Evolutionary conservation across 2,797 vertebrate species (phyloP).

Genomic region (Epinephelus awoara): DNA sequence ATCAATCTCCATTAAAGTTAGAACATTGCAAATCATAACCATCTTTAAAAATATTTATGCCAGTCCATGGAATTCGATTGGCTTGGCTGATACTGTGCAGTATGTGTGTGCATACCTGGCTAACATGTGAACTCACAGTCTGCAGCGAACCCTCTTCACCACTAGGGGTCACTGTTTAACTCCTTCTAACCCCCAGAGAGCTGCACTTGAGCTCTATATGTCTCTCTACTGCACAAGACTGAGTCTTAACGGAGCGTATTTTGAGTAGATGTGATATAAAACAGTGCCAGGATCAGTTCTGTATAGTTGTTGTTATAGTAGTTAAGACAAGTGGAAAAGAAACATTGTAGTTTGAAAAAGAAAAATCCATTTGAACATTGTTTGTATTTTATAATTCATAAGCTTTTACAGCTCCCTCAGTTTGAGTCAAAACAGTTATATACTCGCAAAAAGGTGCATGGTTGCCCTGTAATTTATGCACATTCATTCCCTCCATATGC

Average conservation of each 20-base stretch:
- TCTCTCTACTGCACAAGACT: slow-evolving; percentile 7
- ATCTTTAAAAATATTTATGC: slow-evolving; percentile 56
- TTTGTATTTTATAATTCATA: neutral
- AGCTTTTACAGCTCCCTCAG: neutral
- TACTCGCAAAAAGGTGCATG: neutral
- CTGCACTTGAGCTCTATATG: slow-evolving; percentile 5
- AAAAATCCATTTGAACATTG: neutral
- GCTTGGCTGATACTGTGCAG: slow-evolving; percentile 26
- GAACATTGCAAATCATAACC: neutral
- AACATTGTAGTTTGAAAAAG: neutral
- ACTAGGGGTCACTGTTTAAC: slow-evolving; percentile 57
- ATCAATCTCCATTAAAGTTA: neutral
- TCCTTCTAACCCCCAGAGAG: neutral
- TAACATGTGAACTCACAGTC: slow-evolving; percentile 22
- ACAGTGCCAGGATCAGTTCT: neutral
- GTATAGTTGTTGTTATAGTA: neutral
- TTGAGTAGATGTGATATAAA: slow-evolving; percentile 24
- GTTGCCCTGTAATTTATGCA: neutral
- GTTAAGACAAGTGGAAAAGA: neutral
- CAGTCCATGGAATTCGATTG: slow-evolving; percentile 39
- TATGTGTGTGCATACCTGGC: slow-evolving; percentile 9
- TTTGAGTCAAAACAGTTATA: neutral
- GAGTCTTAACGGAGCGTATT: neutral
- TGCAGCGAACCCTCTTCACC: slow-evolving; percentile 52
- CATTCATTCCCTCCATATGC: neutral